A percentile compares a stretch with the other conserved stretches of the same genome.
phyloP scores from a whole-genome alignment of 2,113 vertebrate genomes.

The Pseudolaguvia tuberculata region DNA sequence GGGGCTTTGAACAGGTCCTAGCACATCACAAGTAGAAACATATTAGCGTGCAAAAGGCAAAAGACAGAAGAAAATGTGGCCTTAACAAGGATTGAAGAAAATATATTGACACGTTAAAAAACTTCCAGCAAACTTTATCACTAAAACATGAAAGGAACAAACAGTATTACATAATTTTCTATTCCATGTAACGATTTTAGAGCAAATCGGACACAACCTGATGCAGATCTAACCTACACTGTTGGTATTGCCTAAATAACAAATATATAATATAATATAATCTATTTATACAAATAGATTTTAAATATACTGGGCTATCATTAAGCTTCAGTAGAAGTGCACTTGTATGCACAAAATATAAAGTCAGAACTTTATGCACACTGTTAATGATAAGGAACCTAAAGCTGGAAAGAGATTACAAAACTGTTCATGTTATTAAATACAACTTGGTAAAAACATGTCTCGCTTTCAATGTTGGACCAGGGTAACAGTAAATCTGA shows the following conservation, averaged over 20 bases:
- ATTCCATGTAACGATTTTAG: background rate
- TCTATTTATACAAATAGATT: no score
- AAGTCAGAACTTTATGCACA: background rate
- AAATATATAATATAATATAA: no score
- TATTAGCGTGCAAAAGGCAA: background rate
- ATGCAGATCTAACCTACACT: background rate
- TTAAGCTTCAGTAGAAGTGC: background rate
- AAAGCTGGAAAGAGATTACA: background rate
- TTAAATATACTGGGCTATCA: no score
- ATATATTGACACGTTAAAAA: background rate
- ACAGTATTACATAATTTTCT: background rate
- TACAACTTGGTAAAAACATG: background rate
- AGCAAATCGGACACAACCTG: background rate
- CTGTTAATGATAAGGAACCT: background rate
- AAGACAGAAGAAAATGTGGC: background rate
- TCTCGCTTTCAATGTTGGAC: slow-evolving; percentile 7
- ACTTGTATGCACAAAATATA: background rate
- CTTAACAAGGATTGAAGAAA: background rate
- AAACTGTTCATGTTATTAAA: slow-evolving; percentile 1
- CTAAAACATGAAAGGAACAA: background rate
- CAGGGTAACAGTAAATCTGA: slow-evolving; percentile 27
- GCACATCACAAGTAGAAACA: slow-evolving; percentile 40
- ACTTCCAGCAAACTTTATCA: background rate
- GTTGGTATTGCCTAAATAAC: background rate
- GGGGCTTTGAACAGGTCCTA: slow-evolving; percentile 44